Conservation (phyloP, 1,140 invertebrate genomes). For the Coenobita brevimanus region DNA sequence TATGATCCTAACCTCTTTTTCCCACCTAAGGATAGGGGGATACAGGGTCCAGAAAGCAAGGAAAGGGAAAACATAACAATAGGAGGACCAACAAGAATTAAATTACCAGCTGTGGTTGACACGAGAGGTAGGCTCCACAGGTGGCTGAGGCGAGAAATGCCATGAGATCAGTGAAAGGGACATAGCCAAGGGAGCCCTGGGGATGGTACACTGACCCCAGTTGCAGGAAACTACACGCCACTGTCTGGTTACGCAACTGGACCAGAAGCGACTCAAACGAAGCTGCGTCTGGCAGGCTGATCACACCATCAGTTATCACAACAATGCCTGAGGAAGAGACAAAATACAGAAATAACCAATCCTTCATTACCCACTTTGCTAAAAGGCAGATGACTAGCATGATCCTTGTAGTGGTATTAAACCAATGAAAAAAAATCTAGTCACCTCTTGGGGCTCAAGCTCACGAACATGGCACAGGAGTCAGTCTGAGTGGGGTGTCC, state of each 20-base stretch:
- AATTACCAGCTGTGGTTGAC: constrained; percentile 74
- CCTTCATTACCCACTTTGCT: too few relatives aligned
- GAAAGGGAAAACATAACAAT: too few relatives aligned
- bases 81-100: background rate
- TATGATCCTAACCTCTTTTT: too few relatives aligned
- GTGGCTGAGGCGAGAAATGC: constrained; percentile 86
- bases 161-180: constrained; percentile 81
- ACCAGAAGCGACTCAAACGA: constrained; percentile 83
- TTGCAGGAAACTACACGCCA: constrained; percentile 87
- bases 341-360: too few relatives aligned
- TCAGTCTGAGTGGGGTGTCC: too few relatives aligned
- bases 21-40: too few relatives aligned
- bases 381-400: too few relatives aligned
- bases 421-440: too few relatives aligned
- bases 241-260: constrained; percentile 84
- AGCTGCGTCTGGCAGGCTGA: constrained; percentile 84
- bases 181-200: constrained; percentile 75
- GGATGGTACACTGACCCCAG: constrained; percentile 82
- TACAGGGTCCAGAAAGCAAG: background rate
- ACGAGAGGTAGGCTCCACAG: constrained; percentile 82
- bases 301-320: constrained; percentile 86
- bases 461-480: too few relatives aligned
- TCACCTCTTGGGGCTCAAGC: too few relatives aligned
- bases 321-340: constrained; percentile 80
- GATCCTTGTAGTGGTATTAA: too few relatives aligned